Conservation (phyloP, 2,888 invertebrate genomes). For the Eupithecia subfuscata region DNA sequence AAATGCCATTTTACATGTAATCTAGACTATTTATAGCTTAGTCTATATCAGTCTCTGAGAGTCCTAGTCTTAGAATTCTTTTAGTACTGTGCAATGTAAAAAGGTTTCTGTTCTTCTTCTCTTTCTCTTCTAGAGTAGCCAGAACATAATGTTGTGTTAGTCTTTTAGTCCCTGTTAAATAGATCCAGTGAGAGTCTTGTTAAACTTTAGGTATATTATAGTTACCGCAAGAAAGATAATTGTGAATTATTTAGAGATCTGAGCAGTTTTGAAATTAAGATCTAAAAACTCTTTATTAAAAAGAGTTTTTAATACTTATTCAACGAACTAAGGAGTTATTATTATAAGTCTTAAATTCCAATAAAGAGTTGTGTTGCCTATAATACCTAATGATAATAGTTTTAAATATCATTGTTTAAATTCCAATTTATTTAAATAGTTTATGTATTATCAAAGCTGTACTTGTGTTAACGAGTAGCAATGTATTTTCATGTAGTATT, state of each 20-base stretch:
- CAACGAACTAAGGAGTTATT: conserved; percentile 13
- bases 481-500: conserved; percentile 57
- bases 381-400: conserved; percentile 37
- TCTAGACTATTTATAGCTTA: conserved; percentile 4
- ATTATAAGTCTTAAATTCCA: conserved; percentile 18
- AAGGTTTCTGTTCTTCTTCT: conserved; percentile 59
- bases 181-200: conserved; percentile 45
- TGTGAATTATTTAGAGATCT: conserved; percentile 41
- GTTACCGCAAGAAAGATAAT: conserved; percentile 41
- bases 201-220: conserved; percentile 43
- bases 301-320: conserved; percentile 7
- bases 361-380: conserved; percentile 35
- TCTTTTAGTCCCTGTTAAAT: conserved; percentile 39
- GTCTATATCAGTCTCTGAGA: conserved; percentile 26
- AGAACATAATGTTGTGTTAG: conserved; percentile 52
- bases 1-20: conserved; percentile 26
- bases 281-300: neutral
- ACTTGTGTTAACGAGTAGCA: conserved; percentile 40
- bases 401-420: conserved; percentile 33
- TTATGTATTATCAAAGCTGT: conserved; percentile 49
- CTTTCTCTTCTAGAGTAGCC: conserved; percentile 62
- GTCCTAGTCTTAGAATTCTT: conserved; percentile 21
- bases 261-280: conserved; percentile 30
- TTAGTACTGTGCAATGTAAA: conserved; percentile 39
- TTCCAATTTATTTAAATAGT: conserved; percentile 38